Percentiles rank a stretch among this genome's conserved stretches.
phyloP scores from a whole-genome alignment of 2,113 vertebrate genomes.

The Microtus oregoni region DNA sequence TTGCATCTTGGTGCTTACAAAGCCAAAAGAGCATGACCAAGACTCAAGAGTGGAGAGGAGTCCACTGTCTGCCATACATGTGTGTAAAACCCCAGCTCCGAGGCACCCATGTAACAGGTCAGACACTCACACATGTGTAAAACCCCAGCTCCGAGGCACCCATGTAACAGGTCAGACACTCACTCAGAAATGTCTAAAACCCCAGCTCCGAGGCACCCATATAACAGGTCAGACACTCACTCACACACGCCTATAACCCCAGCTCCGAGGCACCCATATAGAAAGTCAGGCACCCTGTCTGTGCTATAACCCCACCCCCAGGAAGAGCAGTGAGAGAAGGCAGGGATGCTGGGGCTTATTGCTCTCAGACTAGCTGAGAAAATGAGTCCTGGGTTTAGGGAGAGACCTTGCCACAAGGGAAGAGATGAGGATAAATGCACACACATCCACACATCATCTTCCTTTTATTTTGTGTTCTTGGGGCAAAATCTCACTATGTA shows the following conservation, averaged over 20 bases:
- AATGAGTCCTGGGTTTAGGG: background rate
- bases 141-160: background rate
- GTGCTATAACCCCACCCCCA: background rate
- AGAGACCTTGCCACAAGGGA: background rate
- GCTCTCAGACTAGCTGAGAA: background rate
- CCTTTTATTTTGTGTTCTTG: background rate
- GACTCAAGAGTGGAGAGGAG: background rate
- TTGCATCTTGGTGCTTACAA: background rate
- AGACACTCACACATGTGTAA: background rate
- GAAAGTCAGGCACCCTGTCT: too few species aligned
- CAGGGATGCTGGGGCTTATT: background rate
- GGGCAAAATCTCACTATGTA: background rate
- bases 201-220: background rate
- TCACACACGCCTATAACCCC: background rate
- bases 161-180: background rate
- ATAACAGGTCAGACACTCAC: too few species aligned
- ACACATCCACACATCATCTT: background rate
- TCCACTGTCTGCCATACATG: too few species aligned
- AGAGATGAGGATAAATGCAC: background rate
- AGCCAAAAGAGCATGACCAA: background rate
- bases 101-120: background rate
- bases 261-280: background rate
- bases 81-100: too few species aligned
- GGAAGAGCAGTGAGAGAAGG: background rate
- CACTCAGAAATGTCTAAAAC: fast-evolving